Base-by-base conservation (phyloP, 2,888 invertebrate species). In the Acrobasis repandana region DNA sequence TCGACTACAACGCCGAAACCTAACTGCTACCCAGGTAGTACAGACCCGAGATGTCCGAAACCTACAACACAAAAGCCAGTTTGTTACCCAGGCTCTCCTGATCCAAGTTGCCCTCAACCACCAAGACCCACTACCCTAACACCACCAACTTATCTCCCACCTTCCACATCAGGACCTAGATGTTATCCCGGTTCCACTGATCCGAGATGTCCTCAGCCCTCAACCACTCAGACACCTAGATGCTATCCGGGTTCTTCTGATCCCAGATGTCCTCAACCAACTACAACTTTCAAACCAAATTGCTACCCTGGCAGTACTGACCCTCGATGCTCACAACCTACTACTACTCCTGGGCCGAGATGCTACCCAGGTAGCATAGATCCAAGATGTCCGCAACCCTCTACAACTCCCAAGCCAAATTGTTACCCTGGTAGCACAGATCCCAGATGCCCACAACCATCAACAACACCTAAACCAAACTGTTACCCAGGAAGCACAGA, bases 21-120 rank as follows among this genome's bases (percentile, higher is more conserved):
- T 0, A 67, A 54, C 0, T 77, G 77, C 62, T 71, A 62, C 64
- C 77, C 83, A 0, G 86, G 85, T 0, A 77, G 81, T 6, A 70
- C 70, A 10, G 77, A 90, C 66, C 77, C 82, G 0, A 66, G 79
- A 14, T 86, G 86, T 63, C 85, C 83, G 1, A 71, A 73, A 67
- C 74, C 79, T 20, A 63, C 74, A 67, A 28, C 28, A 8, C 28
- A 28, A 28, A 28, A 28, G 28, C 6, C 28, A 28, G 28, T 28
- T 28, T 28, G 28, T 28, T 28, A 28, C 28, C 28, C 28, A 28
- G 28, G 28, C 6, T 62, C 60, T 0, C 43, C 63, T 0, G 69
- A 71, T 62, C 82, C 82, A 0, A 70, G 74, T 15, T 87, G 86
- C 62, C 80, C 79, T 1, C 43, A 60, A 11, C 62, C 62, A 11